Base-by-base conservation (phyloP, 1,140 invertebrate species). In the Drosophila kurseongensis region DNA sequence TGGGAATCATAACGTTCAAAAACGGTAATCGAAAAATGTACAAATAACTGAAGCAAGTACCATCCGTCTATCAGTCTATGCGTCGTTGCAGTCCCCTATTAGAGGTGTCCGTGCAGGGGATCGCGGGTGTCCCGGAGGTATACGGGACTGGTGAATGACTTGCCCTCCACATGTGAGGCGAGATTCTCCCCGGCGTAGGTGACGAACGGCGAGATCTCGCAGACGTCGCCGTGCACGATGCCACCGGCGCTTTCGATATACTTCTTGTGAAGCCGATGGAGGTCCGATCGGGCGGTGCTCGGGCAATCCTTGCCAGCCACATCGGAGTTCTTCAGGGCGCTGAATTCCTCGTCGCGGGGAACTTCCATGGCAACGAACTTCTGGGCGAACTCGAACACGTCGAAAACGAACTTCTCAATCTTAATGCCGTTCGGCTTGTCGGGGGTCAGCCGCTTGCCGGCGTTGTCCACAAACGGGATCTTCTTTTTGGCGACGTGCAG, bases 381-480 rank as follows among this genome's bases (percentile, higher is more conserved):
- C 92, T 96, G 95, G 0, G 98, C 95, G 92, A 98, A 98, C 83
- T 97, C 96, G 92, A 99, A 99, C 0, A 99, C 98, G 93, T 99
- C 99, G 92, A 99, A 99, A 2, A 99, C 96, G 93, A 99, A 99
- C 93, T 99, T 99, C 85, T 99, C 99, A 92, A 99, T 97, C 94
- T 99, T 99, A 71, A 99, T 98, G 18, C 98, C 99, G 92, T 99
- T 99, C 0, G 97, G 95, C 83, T 95, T 94, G 0, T 95, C 94
- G 0, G 99, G 98, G 58, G 95, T 96, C 10, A 96, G 93, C 45
- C 94, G 93, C 23, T 95, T 92, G 5, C 97, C 97, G 57, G 95
- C 93, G 0, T 94, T 93, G 92, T 98, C 95, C 0, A 98, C 94
- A 86, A 95, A 97, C 0, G 98, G 96, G 80, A 99, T 99, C 93